These are phyloP conservation scores for Dendrolimus kikuchii DNA, from an alignment of 1,140 invertebrate genomes.

Conservation along the genomic window DNA sequence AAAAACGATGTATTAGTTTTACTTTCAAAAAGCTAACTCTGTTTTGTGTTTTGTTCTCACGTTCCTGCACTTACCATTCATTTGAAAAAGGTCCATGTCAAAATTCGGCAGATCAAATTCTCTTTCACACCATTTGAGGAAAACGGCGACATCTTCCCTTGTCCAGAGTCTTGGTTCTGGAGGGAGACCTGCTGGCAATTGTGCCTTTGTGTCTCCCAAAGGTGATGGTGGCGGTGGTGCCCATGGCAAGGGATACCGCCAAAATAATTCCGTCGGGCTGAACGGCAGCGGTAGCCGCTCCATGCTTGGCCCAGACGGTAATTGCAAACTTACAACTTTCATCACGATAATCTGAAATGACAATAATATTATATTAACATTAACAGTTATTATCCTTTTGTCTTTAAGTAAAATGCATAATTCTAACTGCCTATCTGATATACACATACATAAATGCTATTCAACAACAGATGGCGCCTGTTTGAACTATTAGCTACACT, in stretches of 20 bases:
- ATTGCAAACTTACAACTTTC: slow-evolving; percentile 68
- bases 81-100: slow-evolving; percentile 95
- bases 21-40: too few relatives aligned
- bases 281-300: slow-evolving; percentile 70
- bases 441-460: slow-evolving; percentile 4
- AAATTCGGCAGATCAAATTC: slow-evolving; percentile 94
- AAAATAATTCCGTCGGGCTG: slow-evolving; percentile 81
- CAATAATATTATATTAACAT: slow-evolving; percentile 1
- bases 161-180: slow-evolving; percentile 92
- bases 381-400: too few relatives aligned
- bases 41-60: too few relatives aligned
- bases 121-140: slow-evolving; percentile 92
- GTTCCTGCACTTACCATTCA: slow-evolving; percentile 86
- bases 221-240: slow-evolving; percentile 78
- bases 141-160: slow-evolving; percentile 90
- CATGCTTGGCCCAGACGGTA: slow-evolving; percentile 68
- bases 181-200: slow-evolving; percentile 84
- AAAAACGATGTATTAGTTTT: slow-evolving; percentile 2
- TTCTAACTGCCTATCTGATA: too few relatives aligned
- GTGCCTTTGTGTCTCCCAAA: slow-evolving; percentile 88
- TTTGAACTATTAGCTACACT: too few relatives aligned
- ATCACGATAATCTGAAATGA: slow-evolving; percentile 55
- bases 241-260: slow-evolving; percentile 86
- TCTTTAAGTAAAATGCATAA: too few relatives aligned
- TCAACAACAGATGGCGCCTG: slow-evolving; percentile 25